Conservation (phyloP, 2,113 vertebrate genomes). For the Scopus umbretta region DNA sequence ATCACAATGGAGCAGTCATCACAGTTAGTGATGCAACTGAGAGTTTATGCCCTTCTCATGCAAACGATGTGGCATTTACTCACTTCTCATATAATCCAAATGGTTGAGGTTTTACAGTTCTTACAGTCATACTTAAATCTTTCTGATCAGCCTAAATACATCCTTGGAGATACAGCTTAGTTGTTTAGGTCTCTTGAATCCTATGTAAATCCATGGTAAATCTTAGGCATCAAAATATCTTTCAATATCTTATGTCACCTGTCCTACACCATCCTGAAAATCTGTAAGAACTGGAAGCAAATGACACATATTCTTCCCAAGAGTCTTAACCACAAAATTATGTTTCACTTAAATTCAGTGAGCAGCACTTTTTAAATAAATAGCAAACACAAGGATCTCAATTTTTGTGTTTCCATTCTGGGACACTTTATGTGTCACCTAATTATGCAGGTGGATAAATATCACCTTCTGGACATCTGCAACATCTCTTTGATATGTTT, state of each 20-base stretch:
- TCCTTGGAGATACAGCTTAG: not conserved
- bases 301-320: not conserved
- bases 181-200: not conserved
- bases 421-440: not conserved
- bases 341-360: not conserved
- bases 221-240: not conserved
- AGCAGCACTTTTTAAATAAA: not conserved
- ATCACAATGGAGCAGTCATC: not conserved
- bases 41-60: not conserved
- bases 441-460: not conserved
- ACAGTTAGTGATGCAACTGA: not conserved
- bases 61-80: not conserved
- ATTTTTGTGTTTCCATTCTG: not conserved
- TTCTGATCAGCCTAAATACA: not conserved
- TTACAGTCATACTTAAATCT: not conserved
- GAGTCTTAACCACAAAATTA: not conserved
- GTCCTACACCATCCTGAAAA: not conserved
- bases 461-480: not conserved
- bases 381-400: not conserved
- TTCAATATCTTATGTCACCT: not conserved
- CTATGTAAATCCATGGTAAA: not conserved
- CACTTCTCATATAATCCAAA: not conserved
- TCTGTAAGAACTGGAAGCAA: not conserved
- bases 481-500: not conserved
- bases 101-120: not conserved